phyloP scores from a whole-genome alignment of 2,113 vertebrate species.

The Drymodes brunneopygia region DNA sequence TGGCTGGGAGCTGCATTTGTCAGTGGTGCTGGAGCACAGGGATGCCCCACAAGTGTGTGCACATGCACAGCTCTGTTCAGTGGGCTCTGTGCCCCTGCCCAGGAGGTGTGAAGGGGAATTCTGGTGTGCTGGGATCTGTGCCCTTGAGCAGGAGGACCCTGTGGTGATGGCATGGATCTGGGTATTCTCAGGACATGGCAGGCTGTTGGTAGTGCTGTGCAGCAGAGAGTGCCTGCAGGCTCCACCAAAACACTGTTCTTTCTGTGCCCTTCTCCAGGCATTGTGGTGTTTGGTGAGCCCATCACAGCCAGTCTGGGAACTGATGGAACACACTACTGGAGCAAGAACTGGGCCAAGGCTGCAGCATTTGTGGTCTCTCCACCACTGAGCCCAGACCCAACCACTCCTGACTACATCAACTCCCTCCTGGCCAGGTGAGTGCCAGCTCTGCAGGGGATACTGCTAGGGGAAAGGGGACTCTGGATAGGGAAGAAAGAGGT shows the following conservation, averaged over 20 bases:
- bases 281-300: constrained; percentile 96
- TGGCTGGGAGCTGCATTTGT: neutral
- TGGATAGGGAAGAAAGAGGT: neutral
- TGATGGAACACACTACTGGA: constrained; percentile 98
- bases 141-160: neutral
- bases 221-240: neutral
- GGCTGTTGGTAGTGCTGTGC: neutral
- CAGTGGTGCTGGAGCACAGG: neutral
- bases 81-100: neutral
- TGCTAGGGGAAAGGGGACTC: fast-evolving
- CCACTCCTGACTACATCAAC: constrained; percentile 95
- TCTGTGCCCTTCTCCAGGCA: constrained; percentile 72
- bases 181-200: neutral
- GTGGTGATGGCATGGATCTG: neutral
- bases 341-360: constrained; percentile 99
- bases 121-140: neutral
- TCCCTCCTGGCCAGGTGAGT: constrained; percentile 91
- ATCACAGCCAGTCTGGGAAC: constrained; percentile 94
- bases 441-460: neutral
- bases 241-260: neutral
- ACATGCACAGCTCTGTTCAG: neutral
- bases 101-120: neutral
- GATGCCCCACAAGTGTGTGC: neutral
- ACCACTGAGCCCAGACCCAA: constrained; percentile 94
- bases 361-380: constrained; percentile 95